Base-by-base conservation (phyloP, 2,888 invertebrate genomes). In the Eustalomyia histrio region DNA sequence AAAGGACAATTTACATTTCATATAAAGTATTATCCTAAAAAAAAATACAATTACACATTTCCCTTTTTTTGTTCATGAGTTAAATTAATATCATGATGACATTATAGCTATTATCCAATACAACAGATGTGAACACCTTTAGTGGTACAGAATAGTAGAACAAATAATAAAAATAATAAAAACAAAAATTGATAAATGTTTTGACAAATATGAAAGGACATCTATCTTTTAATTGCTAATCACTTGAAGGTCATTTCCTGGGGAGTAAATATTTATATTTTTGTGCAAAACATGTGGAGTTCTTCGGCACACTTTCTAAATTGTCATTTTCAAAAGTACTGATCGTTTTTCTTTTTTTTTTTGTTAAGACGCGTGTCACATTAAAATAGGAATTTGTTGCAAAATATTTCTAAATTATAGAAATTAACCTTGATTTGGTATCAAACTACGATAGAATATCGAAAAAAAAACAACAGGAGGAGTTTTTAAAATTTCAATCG, bases 61-160 rank as follows among this genome's bases (percentile, higher is more conserved):
- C 29, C 29, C 29, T 29, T 29, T 29, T 29, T 29, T 29, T 67
- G 35, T 67, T 67, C 57, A 55, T 67, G 67, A 55, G 58, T 63
- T 69, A 74, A 65, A 74, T 74, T 74, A 73, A 81, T 78, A 57
- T 81, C 57, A 81, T 74, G 65, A 81, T 67, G 81, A 61, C 74
- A 61, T 74, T 74, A 65, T 35, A 47, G 47, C 39, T 52, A 74
- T 73, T 76, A 50, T 39, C 35, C 71, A 74, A 71, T 60, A 67
- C 55, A 81, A 74, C 81, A 81, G 81, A 81, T 81, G 81, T 78
- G 81, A 61, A 53, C 69, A 52, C 60, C 76, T 67, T 72, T 69
- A 74, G 81, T 74, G 81, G 78, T 53, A 78, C 55, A 2, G 18
- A 33, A 8, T 16, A 8, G 21, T 24, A 60, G 24, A 50, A 68